Conservation (phyloP, 2,888 invertebrate species). For the Micoletzkya japonica region DNA sequence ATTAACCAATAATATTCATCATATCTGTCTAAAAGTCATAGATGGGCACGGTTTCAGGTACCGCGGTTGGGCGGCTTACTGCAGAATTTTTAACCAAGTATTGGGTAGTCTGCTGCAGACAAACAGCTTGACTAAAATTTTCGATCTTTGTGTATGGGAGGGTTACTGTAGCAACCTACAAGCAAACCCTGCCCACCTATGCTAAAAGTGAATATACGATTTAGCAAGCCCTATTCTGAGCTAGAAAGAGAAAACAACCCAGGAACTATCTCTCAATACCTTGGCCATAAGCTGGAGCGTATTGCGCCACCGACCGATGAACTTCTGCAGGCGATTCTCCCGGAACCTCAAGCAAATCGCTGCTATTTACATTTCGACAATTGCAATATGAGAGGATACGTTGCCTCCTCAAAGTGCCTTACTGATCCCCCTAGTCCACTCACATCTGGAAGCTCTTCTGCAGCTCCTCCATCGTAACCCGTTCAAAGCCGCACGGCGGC, state of each 20-base stretch:
- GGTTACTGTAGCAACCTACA: too few species aligned
- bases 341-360: background rate
- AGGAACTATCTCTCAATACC: conserved; percentile 26
- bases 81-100: too few species aligned
- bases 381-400: too few species aligned
- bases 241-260: background rate
- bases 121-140: background rate
- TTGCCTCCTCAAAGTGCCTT: background rate
- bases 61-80: too few species aligned
- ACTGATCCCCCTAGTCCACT: background rate
- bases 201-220: background rate
- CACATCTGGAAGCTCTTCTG: conserved; percentile 14
- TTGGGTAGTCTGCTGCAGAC: background rate
- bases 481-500: conserved; percentile 18
- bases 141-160: too few species aligned
- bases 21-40: background rate
- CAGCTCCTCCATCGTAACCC: conserved; percentile 14
- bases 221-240: background rate
- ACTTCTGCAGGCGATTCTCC: conserved; percentile 13
- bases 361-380: too few species aligned
- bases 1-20: background rate
- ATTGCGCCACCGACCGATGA: conserved; percentile 75
- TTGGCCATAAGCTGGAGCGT: conserved; percentile 70
- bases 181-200: too few species aligned
- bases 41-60: too few species aligned